Base-by-base conservation (phyloP, 2,888 invertebrate species). In the Apamea crenata region DNA sequence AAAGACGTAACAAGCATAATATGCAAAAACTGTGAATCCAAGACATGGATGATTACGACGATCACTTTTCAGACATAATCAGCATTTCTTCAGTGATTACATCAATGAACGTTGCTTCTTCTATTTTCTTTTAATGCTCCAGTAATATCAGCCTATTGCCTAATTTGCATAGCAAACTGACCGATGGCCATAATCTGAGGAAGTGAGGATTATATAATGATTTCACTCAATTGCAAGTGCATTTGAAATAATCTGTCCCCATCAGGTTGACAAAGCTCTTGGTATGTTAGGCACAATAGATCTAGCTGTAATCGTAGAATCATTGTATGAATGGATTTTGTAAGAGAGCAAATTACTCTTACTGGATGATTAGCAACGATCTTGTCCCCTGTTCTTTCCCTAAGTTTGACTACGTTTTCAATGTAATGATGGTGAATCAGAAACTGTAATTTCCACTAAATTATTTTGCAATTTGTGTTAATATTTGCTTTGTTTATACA, bases 181-280 rank as follows among this genome's bases (percentile, higher is more conserved):
- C 47, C 32, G 74, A 71, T 70, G 65, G 74, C 75, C 32, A 66
- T 81, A 77, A 68, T 77, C 72, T 36, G 59, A 32, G n/a, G 47
- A 68, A 76, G 70, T 36, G 59, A 32, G n/a, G 47, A 59, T 89
- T 89, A 82, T 89, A 85, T 85, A 89, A 89, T 36, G 12, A 21
- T 85, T 72, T 53, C 73, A 70, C 3, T 80, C 61, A 74, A 71
- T 74, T 69, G 83, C 14, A 80, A 80, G 59, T 80, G 59, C 6
- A 80, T 56, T 70, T 67, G 59, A 68, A 70, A 78, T 68, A 18
- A 74, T 56, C n/a, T 16, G 8, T 70, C 56, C 56, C 56, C 56
- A 59, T 59, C 21, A n/a, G 29, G 32, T 77, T 66, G 12, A 47
- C 40, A 67, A 63, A 70, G 29, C 25, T 47, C 36, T 77, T 50